A percentile compares a stretch with the other conserved stretches of the same genome.
Evolutionary conservation across 2,888 invertebrate species (phyloP).

Genomic region (Brachyptera risi): DNA sequence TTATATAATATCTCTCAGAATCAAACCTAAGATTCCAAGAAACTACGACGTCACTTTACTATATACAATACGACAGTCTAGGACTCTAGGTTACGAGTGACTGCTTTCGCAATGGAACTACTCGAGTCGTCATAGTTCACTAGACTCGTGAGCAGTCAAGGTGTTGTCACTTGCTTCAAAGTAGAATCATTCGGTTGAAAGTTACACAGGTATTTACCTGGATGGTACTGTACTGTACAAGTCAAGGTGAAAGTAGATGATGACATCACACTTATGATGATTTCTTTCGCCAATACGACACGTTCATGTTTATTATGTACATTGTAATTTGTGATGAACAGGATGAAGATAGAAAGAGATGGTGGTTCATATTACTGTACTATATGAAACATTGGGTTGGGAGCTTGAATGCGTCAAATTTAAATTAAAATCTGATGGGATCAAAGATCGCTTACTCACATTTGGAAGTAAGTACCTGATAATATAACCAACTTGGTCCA

Average conservation of each 20-base stretch:
- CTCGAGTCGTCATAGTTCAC: background rate
- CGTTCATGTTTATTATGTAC: no score
- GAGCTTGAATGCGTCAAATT: no score
- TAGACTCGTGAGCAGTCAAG: background rate
- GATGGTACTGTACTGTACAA: background rate
- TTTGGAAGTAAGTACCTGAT: no score
- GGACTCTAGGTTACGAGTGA: conserved; percentile 13
- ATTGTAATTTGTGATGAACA: no score
- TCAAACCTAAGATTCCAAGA: background rate
- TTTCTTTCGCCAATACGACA: no score
- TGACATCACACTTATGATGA: no score
- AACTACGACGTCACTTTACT: background rate
- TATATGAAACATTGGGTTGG: no score
- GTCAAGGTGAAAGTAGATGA: background rate
- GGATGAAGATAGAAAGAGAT: no score
- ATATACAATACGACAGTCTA: background rate
- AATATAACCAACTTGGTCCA: no score
- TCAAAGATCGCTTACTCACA: no score
- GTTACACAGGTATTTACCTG: background rate
- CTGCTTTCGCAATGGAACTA: conserved; percentile 2
- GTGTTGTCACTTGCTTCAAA: background rate
- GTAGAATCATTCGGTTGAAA: background rate
- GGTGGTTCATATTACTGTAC: no score
- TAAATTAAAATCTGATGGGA: no score
- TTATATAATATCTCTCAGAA: background rate